A percentile compares a stretch with the other conserved stretches of the same genome.
These are phyloP conservation scores for Watsonalla binaria DNA, from an alignment of 2,888 invertebrate species.

Conservation along the genomic window DNA sequence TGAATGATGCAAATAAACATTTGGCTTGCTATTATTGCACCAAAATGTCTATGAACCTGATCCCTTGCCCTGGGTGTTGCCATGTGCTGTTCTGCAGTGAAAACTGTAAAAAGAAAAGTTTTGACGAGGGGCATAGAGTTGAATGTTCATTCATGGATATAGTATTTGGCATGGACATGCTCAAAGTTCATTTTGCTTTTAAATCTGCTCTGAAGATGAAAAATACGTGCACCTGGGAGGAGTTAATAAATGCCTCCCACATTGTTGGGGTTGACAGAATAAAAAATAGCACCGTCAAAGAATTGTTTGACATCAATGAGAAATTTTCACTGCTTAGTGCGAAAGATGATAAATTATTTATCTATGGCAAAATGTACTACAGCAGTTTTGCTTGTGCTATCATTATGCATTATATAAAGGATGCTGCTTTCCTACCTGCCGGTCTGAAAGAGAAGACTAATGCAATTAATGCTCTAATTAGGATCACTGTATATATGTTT, in stretches of 20 bases:
- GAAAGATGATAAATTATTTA: constrained; percentile 16
- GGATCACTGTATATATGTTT: constrained; percentile 20
- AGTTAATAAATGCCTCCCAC: constrained; percentile 17
- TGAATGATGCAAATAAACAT: constrained; percentile 3
- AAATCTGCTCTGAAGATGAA: constrained; percentile 24
- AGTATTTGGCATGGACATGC: constrained; percentile 3
- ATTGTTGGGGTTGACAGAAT: constrained; percentile 14
- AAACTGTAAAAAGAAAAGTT: constrained; percentile 17
- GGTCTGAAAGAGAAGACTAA: constrained; percentile 6
- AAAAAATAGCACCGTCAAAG: constrained; percentile 11
- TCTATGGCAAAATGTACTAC: constrained; percentile 22
- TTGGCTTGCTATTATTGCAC: constrained; percentile 28
- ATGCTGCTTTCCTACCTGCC: constrained; percentile 17
- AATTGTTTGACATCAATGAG: constrained; percentile 5
- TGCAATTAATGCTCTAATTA: constrained; percentile 18
- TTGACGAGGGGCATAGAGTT: constrained; percentile 19
- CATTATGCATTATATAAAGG: constrained; percentile 15
- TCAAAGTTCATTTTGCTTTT: constrained; percentile 8
- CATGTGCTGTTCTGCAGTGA: constrained; percentile 25
- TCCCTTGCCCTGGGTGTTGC: constrained; percentile 27
- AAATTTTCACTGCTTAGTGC: constrained; percentile 18
- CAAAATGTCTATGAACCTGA: constrained; percentile 20
- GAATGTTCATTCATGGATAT: constrained; percentile 23
- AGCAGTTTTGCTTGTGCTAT: constrained; percentile 16
- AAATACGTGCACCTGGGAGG: constrained; percentile 17